phyloP scores from a whole-genome alignment of 2,797 vertebrate genomes.

The Chromis chromis region DNA sequence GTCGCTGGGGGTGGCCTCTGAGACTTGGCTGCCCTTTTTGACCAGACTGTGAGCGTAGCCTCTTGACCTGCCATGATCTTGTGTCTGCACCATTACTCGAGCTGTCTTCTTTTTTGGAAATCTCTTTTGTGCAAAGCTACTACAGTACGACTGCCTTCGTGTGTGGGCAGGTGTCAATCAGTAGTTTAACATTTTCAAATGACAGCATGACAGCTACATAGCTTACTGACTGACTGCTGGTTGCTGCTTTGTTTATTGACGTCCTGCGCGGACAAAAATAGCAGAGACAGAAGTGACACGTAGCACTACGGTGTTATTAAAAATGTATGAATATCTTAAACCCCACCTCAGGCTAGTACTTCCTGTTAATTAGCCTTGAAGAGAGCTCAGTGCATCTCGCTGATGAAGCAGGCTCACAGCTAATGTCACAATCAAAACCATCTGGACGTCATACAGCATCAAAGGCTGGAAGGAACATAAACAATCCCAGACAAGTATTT shows the following conservation, averaged over 20 bases:
- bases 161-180: no score
- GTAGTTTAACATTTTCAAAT: no score
- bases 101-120: constrained; percentile 16
- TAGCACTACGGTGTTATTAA: constrained; percentile 46
- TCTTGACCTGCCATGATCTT: constrained; percentile 49
- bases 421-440: constrained; percentile 65
- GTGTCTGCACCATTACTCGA: constrained; percentile 37
- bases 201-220: background rate
- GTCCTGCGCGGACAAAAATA: background rate
- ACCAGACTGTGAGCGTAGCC: constrained; percentile 61
- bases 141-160: no score
- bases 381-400: constrained; percentile 16
- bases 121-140: background rate
- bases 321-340: constrained; percentile 49
- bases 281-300: constrained; percentile 21
- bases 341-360: constrained; percentile 41
- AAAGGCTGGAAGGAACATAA: constrained; percentile 61
- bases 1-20: constrained; percentile 29
- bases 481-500: constrained; percentile 62
- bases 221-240: background rate
- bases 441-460: constrained; percentile 67
- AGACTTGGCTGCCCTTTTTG: constrained; percentile 60
- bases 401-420: constrained; percentile 40
- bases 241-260: background rate
- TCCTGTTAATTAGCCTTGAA: constrained; percentile 49